Percentiles rank a stretch among this genome's conserved stretches.
These are phyloP conservation scores for Halesus radiatus DNA, from an alignment of 1,140 invertebrate species.

Conservation along the genomic window DNA sequence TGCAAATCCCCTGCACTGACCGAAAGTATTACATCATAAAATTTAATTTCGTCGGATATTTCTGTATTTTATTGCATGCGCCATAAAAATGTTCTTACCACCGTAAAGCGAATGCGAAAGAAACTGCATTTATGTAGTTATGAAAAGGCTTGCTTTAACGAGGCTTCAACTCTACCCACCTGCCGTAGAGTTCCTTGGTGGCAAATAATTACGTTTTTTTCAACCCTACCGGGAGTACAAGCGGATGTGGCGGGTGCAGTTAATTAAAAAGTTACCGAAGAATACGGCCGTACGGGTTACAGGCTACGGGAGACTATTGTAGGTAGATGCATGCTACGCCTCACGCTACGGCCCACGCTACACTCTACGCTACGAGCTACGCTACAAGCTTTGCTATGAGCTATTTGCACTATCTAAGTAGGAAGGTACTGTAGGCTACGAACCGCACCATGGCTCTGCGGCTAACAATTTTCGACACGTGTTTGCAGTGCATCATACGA, in stretches of 20 bases:
- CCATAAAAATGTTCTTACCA: not conserved
- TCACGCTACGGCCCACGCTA: no score
- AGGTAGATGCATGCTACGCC: no score
- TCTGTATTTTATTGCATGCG: no score
- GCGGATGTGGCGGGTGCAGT: not conserved
- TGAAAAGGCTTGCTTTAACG: constrained; percentile 16
- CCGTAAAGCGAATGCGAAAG: not conserved
- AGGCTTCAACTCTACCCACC: not conserved
- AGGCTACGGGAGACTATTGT: no score
- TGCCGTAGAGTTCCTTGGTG: not conserved
- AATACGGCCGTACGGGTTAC: constrained; percentile 7
- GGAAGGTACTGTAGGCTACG: no score
- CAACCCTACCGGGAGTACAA: not conserved
- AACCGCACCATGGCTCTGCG: not conserved
- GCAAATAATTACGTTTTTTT: constrained; percentile 25
- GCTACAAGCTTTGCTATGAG: no score
- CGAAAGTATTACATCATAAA: no score
- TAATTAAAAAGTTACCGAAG: constrained; percentile 32
- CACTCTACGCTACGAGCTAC: no score
- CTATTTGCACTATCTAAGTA: no score
- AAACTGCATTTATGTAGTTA: not conserved
- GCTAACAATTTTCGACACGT: constrained; percentile 25
- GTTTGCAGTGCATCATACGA: not conserved
- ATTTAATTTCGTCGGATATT: no score
- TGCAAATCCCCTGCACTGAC: no score